Evolutionary conservation across 2,888 invertebrate species (phyloP), one percentile per base, ranked within the genome.

Genomic region (Frankliniella fusca): DNA sequence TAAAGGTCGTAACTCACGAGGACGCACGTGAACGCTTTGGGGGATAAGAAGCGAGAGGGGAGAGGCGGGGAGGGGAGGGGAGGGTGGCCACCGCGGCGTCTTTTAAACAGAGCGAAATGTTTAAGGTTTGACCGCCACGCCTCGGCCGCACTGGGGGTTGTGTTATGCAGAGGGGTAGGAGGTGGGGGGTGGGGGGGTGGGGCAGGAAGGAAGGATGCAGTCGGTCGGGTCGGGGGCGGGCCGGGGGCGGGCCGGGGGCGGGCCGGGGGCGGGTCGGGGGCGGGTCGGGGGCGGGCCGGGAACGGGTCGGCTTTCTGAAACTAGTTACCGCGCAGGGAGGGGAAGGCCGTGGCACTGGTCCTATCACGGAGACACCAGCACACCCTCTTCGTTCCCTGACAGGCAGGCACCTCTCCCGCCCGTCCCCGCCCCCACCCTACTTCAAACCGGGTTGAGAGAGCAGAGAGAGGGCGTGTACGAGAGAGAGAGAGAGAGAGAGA

Each of bases 1-100:
- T 76, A 76, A 76, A 76, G 70, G 70, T 9, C 70, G 70, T 76
- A 76, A 76, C 70, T 76, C 70, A 76, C 27, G 70, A n/a, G n/a
- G n/a, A 23, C 27, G 70, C 70, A 27, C 23, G n/a, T 27, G 70
- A 76, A 76, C 70, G 70, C 27, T 23, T n/a, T 20, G 12, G 20
- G 54, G 54, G 54, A 54, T 54, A 54, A 54, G 54, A 20, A 54
- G 54, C 5, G 38, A 38, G 38, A 38, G 38, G 38, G 38, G 5
- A 38, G 38, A 5, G 38, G 38, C 38, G 38, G n/a, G n/a, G n/a
- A n/a, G n/a, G n/a, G n/a, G n/a, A n/a, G n/a, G n/a, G n/a, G n/a
- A n/a, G n/a, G n/a, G n/a, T 5, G 5, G 38, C 38, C 38, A 38
- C 38, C 38, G 38, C 38, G 38, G 38, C 38, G 38, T 38, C 38